phyloP scores from a whole-genome alignment of 2,888 invertebrate species.

The Hydrotaea cyrtoneurina region DNA sequence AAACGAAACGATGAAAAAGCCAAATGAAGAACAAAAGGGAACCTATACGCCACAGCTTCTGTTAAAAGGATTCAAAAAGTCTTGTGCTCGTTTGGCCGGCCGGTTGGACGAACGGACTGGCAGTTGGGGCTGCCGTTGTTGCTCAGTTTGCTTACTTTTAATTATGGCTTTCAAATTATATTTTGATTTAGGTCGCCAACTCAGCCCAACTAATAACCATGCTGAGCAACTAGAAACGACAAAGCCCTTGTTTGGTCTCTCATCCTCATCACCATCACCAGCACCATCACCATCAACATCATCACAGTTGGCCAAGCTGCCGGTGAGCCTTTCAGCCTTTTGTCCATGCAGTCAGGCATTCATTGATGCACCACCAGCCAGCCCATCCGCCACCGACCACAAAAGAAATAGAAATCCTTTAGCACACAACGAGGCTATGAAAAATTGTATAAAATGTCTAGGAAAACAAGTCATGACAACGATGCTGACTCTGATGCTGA shows the following conservation, averaged over 20 bases:
- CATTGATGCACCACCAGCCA: slow-evolving; percentile 19
- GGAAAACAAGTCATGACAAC: slow-evolving; percentile 41
- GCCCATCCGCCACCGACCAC: slow-evolving; percentile 39
- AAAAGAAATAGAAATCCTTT: slow-evolving; percentile 42
- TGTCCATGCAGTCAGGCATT: slow-evolving; percentile 18
- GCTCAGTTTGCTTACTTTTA: slow-evolving; percentile 64
- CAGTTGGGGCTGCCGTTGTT: slow-evolving; percentile 13
- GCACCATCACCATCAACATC: neutral
- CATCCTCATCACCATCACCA: slow-evolving; percentile 14
- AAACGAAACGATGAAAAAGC: neutral
- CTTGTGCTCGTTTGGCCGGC: neutral
- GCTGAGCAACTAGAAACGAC: slow-evolving; percentile 47
- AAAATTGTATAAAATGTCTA: slow-evolving; percentile 56
- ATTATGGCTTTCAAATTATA: slow-evolving; percentile 71
- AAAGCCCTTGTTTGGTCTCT: slow-evolving; percentile 49
- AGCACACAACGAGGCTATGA: slow-evolving; percentile 45
- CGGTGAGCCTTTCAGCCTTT: slow-evolving; percentile 13
- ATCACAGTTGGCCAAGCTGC: slow-evolving; percentile 26
- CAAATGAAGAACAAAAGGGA: neutral
- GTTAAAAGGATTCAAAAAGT: slow-evolving; percentile 46
- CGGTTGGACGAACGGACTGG: neutral
- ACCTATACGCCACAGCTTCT: slow-evolving; percentile 36
- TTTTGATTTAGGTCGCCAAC: slow-evolving; percentile 70
- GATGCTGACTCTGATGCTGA: slow-evolving; percentile 18
- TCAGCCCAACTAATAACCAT: slow-evolving; percentile 61